Base-by-base conservation (phyloP, 2,797 vertebrate species). In the Podarcis siculus region DNA sequence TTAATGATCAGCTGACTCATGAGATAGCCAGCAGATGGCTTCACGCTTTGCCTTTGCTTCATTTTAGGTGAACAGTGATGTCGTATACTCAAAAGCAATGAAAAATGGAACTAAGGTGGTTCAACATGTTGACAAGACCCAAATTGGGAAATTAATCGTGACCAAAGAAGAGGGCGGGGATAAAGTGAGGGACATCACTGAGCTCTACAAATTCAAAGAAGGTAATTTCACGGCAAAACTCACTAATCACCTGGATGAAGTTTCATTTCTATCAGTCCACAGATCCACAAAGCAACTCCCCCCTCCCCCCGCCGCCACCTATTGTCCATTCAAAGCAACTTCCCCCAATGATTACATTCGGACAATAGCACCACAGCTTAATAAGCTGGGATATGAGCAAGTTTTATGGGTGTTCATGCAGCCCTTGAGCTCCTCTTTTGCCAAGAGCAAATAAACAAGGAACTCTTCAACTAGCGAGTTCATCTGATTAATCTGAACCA, bases 171-270 rank as follows among this genome's bases (percentile, higher is more conserved):
- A 97, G 4, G 98, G 98, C 77, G 91, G 93, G 42, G 91, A 98
- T 75, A 96, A 94, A 30, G 95, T 97, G n/a, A 93, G 95, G 5
- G 96, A 99, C 66, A 98, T 99, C 93, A 98, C 97, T 0, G 95
- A 97, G 21, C 95, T 97, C 2, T 99, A 99, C 97, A 99, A 99
- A 95, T 99, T 99, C 89, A 94, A 97, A 81, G 99, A 99, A 97
- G 99, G 99, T 99, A 96, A 37, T 67, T 89, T 30, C 32, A 61
- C 2, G 3, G 71, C 37, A 58, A 87, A 92, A 58, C 21, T 79
- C 76, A 84, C 3, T 27, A 45, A 69, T 45, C 8, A 67, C 66
- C 64, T 64, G 45, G 2, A 83, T 19, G n/a, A 66, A 71, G 25
- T 10, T 49, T 35, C 23, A 45, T 80, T 75, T 49, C 30, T 75